Conservation (phyloP, 1,140 invertebrate genomes). For the Drosophila pallidifrons region DNA sequence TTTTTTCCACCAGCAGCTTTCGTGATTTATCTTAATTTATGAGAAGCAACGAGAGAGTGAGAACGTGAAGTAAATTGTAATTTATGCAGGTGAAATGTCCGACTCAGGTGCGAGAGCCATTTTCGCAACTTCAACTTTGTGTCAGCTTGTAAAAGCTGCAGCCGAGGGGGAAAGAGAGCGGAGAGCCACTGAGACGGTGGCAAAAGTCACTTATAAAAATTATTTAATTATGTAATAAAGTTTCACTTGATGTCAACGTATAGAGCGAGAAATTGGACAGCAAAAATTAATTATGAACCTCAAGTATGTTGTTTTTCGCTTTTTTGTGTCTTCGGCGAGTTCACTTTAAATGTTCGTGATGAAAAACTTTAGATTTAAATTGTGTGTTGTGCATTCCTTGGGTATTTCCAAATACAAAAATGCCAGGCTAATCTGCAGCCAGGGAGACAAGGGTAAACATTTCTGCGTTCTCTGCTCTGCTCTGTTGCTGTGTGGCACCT, state of each 20-base stretch:
- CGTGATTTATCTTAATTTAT: constrained; percentile 73
- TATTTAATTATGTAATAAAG: constrained; percentile 79
- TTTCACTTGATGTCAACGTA: constrained; percentile 55
- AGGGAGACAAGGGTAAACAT: constrained; percentile 68
- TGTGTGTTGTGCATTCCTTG: constrained; percentile 1
- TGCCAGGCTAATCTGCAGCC: constrained; percentile 50
- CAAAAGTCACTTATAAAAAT: constrained; percentile 54
- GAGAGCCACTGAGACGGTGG: background rate
- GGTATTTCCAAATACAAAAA: constrained; percentile 43
- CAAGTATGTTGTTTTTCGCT: constrained; percentile 25
- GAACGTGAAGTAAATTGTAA: constrained; percentile 52
- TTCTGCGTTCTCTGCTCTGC: background rate
- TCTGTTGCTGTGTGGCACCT: constrained; percentile 6
- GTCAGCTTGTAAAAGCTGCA: background rate
- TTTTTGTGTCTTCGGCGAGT: background rate
- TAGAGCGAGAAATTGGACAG: constrained; percentile 49
- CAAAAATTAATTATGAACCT: constrained; percentile 65
- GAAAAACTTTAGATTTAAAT: constrained; percentile 1
- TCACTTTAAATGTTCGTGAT: constrained; percentile 23
- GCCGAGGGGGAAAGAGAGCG: background rate
- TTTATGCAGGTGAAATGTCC: constrained; percentile 67
- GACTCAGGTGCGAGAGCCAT: constrained; percentile 26
- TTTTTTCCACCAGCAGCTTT: constrained; percentile 37
- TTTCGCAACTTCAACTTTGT: constrained; percentile 43
- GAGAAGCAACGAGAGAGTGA: constrained; percentile 1